Evolutionary conservation across 2,113 vertebrate species (phyloP), one percentile per base, ranked within the genome.

Genomic region (Pitta sordida): DNA sequence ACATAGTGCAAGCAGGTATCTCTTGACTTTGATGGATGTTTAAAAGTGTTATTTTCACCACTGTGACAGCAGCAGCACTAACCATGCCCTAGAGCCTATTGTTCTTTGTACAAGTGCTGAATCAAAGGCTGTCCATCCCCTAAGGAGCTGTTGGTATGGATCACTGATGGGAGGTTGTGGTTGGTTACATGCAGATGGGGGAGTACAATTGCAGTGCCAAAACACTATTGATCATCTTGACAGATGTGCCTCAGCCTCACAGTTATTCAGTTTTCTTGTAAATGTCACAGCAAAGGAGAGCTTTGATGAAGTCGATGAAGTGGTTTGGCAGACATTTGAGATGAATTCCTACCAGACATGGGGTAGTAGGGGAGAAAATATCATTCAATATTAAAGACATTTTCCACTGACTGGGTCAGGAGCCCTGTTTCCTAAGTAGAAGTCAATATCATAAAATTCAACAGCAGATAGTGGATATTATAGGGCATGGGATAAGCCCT

Each of bases 191-290:
- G 59, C 71, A 58, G 81, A 56, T 77, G 24, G 5, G 7, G 11
- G 19, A 74, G 6, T 73, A 58, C 83, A 92, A 79, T 62, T 43
- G 89, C 92, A 95, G 82, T 64, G 26, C 41, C 59, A 53, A 34
- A 46, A 24, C 52, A 15, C 22, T 87, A 58, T 90, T 88, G 93
- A 87, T 91, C 34, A 55, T 44, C 44, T 76, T 90, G 85, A 83
- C 56, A 68, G 58, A 53, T 0, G 1, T 24, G 51, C 34, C 67
- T 96, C 53, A 82, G 21, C 49, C 30, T 87, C 53, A 62, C 41
- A 64, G 29, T 90, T 92, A 84, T 1, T 92, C 94, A 82, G 56
- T 84, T 85, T 85, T 79, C 55, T 76, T 85, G 26, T 77, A 91
- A 94, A 90, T 94, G 67, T 91, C 88, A 77, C 1, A 65, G 9